These are phyloP conservation scores for Azemiops feae DNA, from an alignment of 2,113 vertebrate species.

Conservation along the genomic window DNA sequence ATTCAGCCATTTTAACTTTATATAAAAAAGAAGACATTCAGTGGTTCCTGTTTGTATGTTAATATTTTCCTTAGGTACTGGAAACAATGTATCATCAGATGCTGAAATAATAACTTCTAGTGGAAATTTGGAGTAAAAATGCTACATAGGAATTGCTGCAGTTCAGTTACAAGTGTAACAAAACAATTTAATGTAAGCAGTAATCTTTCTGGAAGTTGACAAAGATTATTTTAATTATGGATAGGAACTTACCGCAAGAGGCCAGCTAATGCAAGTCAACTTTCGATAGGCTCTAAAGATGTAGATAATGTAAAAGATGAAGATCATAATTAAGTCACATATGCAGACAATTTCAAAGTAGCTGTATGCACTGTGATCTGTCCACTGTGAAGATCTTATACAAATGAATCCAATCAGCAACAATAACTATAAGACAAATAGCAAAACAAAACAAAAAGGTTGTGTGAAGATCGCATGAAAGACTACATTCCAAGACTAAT, in stretches of 20 bases:
- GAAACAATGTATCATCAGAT: background rate
- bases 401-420: conserved; percentile 87
- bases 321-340: conserved; percentile 85
- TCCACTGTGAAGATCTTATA: conserved; percentile 69
- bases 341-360: conserved; percentile 88
- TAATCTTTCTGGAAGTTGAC: background rate
- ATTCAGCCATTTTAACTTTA: background rate
- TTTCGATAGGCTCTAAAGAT: conserved; percentile 80
- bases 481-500: background rate
- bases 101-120: background rate
- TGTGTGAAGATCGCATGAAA: background rate
- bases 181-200: background rate
- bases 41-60: background rate
- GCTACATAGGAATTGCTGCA: background rate
- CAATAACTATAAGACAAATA: conserved; percentile 69
- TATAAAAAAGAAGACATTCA: background rate
- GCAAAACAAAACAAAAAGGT: background rate
- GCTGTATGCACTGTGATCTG: conserved; percentile 72
- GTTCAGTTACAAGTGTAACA: background rate
- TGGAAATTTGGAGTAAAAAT: background rate
- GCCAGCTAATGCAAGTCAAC: conserved; percentile 91
- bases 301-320: conserved; percentile 86
- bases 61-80: background rate
- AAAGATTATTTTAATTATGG: background rate
- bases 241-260: conserved; percentile 78